Evolutionary conservation across 1,140 invertebrate genomes (phyloP), one percentile per base, ranked within the genome.

Genomic region (Atta colombica): DNA sequence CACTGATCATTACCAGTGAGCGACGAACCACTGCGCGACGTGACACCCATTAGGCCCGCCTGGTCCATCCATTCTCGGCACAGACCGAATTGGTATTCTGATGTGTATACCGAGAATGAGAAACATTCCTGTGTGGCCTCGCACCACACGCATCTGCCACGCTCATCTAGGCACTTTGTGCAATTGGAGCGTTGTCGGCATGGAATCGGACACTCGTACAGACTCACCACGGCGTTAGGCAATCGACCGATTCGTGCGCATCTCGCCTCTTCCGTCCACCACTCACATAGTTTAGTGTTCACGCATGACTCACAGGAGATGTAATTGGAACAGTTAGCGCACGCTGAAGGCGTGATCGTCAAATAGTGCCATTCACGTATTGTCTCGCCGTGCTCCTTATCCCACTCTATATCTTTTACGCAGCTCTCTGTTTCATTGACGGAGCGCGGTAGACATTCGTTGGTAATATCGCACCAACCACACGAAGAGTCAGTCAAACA

Each of bases 21-120:
- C 6, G 93, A 92, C 0, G 93, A 93, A 28, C 92, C 90, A 3
- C 92, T 93, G 69, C 93, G 88, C 77, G 95, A 93, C 16, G 94
- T 95, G 63, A 95, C 94, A 5, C 95, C 95, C 92, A 95, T 94
- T 0, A 96, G 94, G 58, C 96, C 94, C 5, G 96, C 96, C 92
- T 98, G 97, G 95, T 99, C 98, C 58, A 99, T 96, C 98, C 99
- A 99, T 92, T 98, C 98, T 6, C 98, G 96, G 92, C 99, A 99
- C 84, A 98, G 96, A 0, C 98, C 98, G 95, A 98, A 99, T 90
- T 98, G 98, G 95, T 98, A 99, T 90, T 98, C 98, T 81, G 98
- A 98, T 1, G 98, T 99, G 94, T 99, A 99, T 5, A 99, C 98
- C 1, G 98, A 98, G 95, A 99, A 99, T 60, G 98, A 98, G 93